phyloP scores from a whole-genome alignment of 2,888 invertebrate species.

The Hemicrepidius hirtus region DNA sequence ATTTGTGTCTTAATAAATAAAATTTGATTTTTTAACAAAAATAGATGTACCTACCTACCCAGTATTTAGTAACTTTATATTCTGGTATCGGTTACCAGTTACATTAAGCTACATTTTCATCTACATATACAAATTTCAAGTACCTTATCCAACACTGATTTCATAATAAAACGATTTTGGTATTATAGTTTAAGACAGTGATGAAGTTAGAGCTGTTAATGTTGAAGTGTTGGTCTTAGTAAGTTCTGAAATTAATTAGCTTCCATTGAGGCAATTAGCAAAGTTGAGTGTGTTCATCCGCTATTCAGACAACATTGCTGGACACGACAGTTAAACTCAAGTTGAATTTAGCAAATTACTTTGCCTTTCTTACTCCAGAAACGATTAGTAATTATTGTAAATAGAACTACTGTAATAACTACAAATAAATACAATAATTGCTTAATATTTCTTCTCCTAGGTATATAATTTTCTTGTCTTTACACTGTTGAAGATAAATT shows the following conservation, averaged over 20 bases:
- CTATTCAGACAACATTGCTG: conserved; percentile 37
- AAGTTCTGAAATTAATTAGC: conserved; percentile 47
- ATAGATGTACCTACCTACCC: too few relatives aligned
- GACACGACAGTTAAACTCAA: conserved; percentile 43
- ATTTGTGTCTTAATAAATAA: too few relatives aligned
- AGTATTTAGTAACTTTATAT: too few relatives aligned
- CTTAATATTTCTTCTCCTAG: too few relatives aligned
- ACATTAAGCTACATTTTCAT: too few relatives aligned
- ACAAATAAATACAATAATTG: neutral
- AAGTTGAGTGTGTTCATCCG: conserved; percentile 36
- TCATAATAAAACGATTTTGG: conserved; percentile 25
- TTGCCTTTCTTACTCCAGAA: neutral
- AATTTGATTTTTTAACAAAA: too few relatives aligned
- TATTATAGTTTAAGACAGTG: conserved; percentile 31
- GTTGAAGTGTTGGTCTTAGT: conserved; percentile 30
- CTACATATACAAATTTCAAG: conserved; percentile 16
- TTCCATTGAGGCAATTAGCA: conserved; percentile 44
- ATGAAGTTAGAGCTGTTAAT: conserved; percentile 37
- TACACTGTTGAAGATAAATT: too few relatives aligned
- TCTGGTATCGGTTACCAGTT: too few relatives aligned
- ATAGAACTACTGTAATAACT: conserved; percentile 3
- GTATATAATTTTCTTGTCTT: too few relatives aligned
- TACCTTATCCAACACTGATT: too few relatives aligned
- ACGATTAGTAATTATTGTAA: too few relatives aligned
- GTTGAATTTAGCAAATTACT: conserved; percentile 26